Evolutionary conservation across 2,113 vertebrate species (phyloP), one percentile per base, ranked within the genome.

Genomic region (Poicephalus gulielmi): DNA sequence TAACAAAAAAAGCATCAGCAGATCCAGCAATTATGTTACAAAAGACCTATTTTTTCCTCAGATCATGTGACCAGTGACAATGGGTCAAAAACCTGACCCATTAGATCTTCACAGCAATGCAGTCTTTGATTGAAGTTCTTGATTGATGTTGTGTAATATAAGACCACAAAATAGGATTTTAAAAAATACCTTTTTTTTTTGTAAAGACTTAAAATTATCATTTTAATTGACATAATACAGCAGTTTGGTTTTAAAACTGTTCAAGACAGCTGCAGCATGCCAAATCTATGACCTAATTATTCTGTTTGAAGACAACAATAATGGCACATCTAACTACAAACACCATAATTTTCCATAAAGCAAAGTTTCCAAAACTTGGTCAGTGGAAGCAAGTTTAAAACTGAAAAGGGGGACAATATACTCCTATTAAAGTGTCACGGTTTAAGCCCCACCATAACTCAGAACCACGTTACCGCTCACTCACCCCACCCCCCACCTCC

Each of bases 251-350:
- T 79, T 71, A 41, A 93, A 90, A 77, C n/a, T 3, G 33, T 86
- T 83, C 39, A 89, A 57, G 62, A 70, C 76, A 77, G 82, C 87
- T 92, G 62, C 69, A 84, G 64, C 24, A 16, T 84, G 93, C 90
- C 96, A 95, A 94, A 93, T 44, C 17, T 49, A 88, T 94, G 88
- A 95, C 88, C 86, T 89, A 93, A 95, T 69, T 80, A 86, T 86
- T 97, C 86, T 9, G 8, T 76, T 87, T 82, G 77, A 95, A 91
- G 76, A 83, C 64, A 93, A 93, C 83, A 96, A 69, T 83, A 93
- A 92, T 71, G 88, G 83, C 83, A 88, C 63, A 55, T 64, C 13
- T 74, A 77, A 93, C 63, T 66, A 67, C 41, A 94, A 95, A 84
- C 69, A 94, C 49, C 69, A 93, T 69, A 75, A 86, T 86, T 93